Base-by-base conservation (phyloP, 2,888 invertebrate species). In the Macroteleia sp. region DNA sequence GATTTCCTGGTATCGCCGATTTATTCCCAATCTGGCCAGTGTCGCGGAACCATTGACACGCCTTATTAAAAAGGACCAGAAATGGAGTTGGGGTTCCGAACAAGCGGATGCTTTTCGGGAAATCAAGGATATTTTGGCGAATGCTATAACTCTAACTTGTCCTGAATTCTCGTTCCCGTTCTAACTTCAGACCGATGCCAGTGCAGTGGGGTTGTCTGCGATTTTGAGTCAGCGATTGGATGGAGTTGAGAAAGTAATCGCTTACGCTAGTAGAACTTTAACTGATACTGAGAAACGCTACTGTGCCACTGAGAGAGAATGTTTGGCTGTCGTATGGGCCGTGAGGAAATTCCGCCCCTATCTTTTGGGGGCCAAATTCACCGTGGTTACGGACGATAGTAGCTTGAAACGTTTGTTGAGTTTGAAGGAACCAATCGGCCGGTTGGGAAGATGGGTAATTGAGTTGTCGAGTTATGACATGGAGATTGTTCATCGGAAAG, bases 371-470 rank as follows among this genome's bases (percentile, higher is more conserved):
- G 69, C 64, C 2, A 14, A 9, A 0, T 82, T 83, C 14, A 81
- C 77, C 0, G 83, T 84, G 0, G 48, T 81, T 0, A 85, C 84
- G 0, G 83, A 86, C 10, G 77, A 82, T 10, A 67, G 34, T 2
- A 74, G 77, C n/a, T 9, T 82, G 0, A 20, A 46, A 0, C 75
- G 79, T 71, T 32, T 81, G 1, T 28, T 61, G 0, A 57, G 73
- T 6, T 83, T 6, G 46, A 81, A 6, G 14, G 41, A 19, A 8
- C 17, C 41, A 10, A 32, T 10, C 5, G 32, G 32, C 10, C 5
- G 32, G 9, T 9, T 32, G 32, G 6, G 9, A 2, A 5, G 32
- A 2, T 32, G 32, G 32, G 32, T 10, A 10, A 32, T 32, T 10
- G 9, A 32, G 32, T 10, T 32, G 2, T 10, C 6, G 5, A 2